A percentile compares a stretch with the other conserved stretches of the same genome.
Conservation (phyloP, 2,113 vertebrate species). For the Notothenia rossii region DNA sequence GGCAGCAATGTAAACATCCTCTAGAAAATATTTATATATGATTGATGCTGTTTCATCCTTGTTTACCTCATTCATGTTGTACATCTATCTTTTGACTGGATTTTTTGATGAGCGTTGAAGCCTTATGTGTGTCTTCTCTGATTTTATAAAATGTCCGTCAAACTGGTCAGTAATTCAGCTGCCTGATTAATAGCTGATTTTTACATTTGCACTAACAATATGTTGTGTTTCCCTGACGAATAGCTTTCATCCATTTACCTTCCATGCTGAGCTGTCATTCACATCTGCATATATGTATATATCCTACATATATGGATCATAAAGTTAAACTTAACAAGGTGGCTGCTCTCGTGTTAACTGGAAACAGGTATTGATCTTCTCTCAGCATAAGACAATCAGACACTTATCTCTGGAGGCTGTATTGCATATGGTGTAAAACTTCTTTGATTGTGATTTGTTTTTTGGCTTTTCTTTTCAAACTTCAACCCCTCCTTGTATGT, state of each 20-base stretch:
- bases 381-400: conserved; percentile 31
- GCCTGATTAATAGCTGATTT: not conserved
- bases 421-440: not conserved
- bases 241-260: not conserved
- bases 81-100: conserved; percentile 35
- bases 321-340: conserved; percentile 4
- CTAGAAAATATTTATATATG: not conserved
- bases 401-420: conserved; percentile 20
- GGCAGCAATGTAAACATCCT: conserved; percentile 31
- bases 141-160: conserved; percentile 5
- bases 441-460: conserved; percentile 7
- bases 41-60: conserved; percentile 10
- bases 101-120: conserved; percentile 2
- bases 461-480: conserved; percentile 17
- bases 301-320: conserved; percentile 9
- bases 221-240: conserved; percentile 19
- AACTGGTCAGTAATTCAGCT: conserved; percentile 38
- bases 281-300: not conserved
- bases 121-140: conserved; percentile 39
- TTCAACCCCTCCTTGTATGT: conserved; percentile 11
- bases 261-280: not conserved
- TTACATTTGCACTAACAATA: conserved; percentile 27
- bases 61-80: conserved; percentile 53
- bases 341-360: conserved; percentile 52
- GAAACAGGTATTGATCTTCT: conserved; percentile 30